Base-by-base conservation (phyloP, 2,888 invertebrate species). In the Sturmia bella region DNA sequence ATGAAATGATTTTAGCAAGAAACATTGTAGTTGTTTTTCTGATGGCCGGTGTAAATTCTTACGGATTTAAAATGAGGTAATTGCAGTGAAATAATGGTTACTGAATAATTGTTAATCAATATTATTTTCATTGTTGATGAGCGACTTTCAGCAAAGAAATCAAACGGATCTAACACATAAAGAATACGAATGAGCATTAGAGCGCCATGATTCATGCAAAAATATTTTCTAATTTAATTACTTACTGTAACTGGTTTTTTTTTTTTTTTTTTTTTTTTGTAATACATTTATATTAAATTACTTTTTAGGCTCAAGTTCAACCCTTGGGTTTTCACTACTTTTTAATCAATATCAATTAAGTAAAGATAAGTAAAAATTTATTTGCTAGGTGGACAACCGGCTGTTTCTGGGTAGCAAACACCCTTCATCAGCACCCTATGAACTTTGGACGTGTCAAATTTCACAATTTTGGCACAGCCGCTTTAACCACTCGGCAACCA, bases 111-210 rank as follows among this genome's bases (percentile, higher is more conserved):
- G 59, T 39, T 48, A 41, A 50, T 37, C 19, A 39, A 32, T 9
- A n/a, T 27, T 19, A 39, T 32, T 57, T 57, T 32, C 19, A 7
- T 9, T 15, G n/a, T n/a, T 63, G 27, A 52, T 73, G 43, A 19
- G 54, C 72, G 52, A 73, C 32, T 63, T 63, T 73, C 32, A 43
- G 9, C n/a, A 48, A 19, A 19, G 19, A 45, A 45, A 41, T 19
- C 11, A 68, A 48, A 73, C 79, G 79, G 79, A 73, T 73, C 61
- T 79, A 64, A 61, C 52, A 75, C 57, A 50, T 43, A 57, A 59
- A 21, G 66, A 57, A 66, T 75, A 27, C 19, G 64, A 74, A 64
- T 64, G 39, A 19, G 24, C 32, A 39, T 37, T 15, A 50, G 57
- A 66, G 50, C 57, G 57, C 57, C 59, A 59, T 75, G 75, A 75